Evolutionary conservation across 2,797 vertebrate genomes (phyloP).

Genomic region (Oceanodroma leucorhoa): DNA sequence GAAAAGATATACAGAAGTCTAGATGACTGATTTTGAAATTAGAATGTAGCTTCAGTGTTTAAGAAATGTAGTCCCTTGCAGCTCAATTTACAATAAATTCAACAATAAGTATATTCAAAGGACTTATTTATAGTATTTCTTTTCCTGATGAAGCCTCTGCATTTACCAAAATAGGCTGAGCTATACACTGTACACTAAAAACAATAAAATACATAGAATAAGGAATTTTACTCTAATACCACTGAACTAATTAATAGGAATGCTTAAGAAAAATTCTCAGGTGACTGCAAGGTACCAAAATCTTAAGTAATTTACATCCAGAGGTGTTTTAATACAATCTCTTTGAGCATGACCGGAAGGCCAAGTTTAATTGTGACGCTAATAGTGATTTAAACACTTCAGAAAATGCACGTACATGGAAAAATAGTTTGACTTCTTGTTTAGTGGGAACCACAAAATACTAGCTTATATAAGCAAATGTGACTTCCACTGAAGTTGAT

Average conservation of each 20-base stretch:
- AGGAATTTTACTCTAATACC: background rate
- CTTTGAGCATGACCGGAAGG: background rate
- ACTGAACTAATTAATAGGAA: background rate
- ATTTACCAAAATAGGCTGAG: background rate
- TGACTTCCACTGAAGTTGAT: background rate
- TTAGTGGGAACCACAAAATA: background rate
- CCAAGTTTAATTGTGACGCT: background rate
- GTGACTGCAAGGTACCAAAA: background rate
- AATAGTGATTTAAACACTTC: background rate
- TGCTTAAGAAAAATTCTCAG: background rate
- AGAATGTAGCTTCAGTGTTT: background rate
- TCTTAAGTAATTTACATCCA: constrained; percentile 1
- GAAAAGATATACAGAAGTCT: constrained; percentile 3
- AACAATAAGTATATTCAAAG: background rate
- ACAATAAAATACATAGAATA: background rate
- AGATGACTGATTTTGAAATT: background rate
- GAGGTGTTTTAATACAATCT: background rate
- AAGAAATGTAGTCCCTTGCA: background rate
- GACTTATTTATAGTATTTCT: background rate
- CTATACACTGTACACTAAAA: background rate
- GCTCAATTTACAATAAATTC: constrained; percentile 2
- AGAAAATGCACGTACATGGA: background rate
- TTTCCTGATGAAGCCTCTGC: background rate
- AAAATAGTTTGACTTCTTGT: background rate
- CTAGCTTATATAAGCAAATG: background rate